Evolutionary conservation across 2,888 invertebrate genomes (phyloP).

Genomic region (Crematogaster levior): DNA sequence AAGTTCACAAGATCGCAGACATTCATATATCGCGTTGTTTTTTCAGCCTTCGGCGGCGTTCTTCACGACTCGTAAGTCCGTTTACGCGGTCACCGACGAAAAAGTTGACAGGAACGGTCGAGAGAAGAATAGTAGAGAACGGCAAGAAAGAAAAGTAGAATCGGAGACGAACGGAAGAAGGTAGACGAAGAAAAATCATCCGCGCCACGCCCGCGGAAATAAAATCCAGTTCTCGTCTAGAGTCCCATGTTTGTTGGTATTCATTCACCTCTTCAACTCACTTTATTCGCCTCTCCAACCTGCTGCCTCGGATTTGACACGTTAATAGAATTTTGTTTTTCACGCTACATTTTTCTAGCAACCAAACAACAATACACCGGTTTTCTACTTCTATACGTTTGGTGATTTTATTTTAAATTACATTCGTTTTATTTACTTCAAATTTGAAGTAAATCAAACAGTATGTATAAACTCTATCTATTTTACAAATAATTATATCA

Average conservation of each 20-base stretch:
- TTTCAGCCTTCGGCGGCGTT: constrained; percentile 15
- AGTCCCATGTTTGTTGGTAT: constrained; percentile 73
- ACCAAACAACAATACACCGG: constrained; percentile 19
- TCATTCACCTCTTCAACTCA: constrained; percentile 71
- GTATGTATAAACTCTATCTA: neutral
- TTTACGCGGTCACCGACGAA: constrained; percentile 16
- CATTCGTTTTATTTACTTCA: constrained; percentile 2
- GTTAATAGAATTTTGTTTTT: constrained; percentile 47
- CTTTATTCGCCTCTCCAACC: constrained; percentile 35
- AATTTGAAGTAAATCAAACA: constrained; percentile 2
- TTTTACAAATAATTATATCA: neutral
- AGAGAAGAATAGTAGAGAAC: neutral
- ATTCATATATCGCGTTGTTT: constrained; percentile 26
- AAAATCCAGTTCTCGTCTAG: constrained; percentile 64
- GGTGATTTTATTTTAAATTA: constrained; percentile 17
- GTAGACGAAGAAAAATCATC: constrained; percentile 57
- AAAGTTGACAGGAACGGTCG: constrained; percentile 1
- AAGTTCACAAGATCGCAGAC: constrained; percentile 11
- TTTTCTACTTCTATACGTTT: constrained; percentile 6
- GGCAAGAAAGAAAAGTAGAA: constrained; percentile 30
- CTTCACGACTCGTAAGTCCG: neutral
- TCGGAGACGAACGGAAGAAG: constrained; percentile 22
- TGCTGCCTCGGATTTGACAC: constrained; percentile 42
- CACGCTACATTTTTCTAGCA: constrained; percentile 18
- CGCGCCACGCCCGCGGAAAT: constrained; percentile 71